Base-by-base conservation (phyloP, 2,797 vertebrate genomes). In the Hippocampus kuda region DNA sequence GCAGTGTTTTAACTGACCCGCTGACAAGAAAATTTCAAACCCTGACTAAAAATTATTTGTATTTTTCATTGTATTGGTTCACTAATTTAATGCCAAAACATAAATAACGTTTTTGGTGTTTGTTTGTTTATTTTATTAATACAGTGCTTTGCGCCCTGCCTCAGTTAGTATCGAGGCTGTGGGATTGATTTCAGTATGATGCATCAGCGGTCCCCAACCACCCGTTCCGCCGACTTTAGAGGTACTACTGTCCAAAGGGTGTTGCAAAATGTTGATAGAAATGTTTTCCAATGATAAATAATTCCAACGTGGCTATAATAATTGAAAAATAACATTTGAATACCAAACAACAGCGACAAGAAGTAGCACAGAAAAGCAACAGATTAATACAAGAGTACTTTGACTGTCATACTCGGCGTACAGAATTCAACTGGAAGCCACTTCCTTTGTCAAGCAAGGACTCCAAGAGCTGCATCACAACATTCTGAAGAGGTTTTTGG, bases 1-100 rank as follows among this genome's bases (percentile, higher is more conserved):
- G 80, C 68, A 62, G 62, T 65, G 44, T 71, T 80, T 85, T 86
- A 85, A 86, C 85, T 88, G 85, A 85, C 84, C 83, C 77, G 66
- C 59, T 20, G 27, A 61, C 59, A 61, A 38, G 57, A 66, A 9
- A 66, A 11, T 53, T 10, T 5, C 30, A 34, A 18, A 34, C 27
- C 15, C 27, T 34, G 7, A 60, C 11, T 18, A 18, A 57, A 57
- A 56, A 16, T 4, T 8, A 15, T 59, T 12, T 27, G 56, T 1
- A 24, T 54, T 10, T 15, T 1, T 51, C 2, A 27, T 27, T 27
- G 13, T 27, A 57, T 30, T 59, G 56, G 24, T 15, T 7, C 30
- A 59, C 15, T 27, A 16, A 20, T 51, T 38, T 6, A 38, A 7
- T 38, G 6, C 1, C 34, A 38, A 38, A 38, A 7, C 34, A 8